A percentile compares a stretch with the other conserved stretches of the same genome.
phyloP scores from a whole-genome alignment of 53 echinoderm and acorn worm genomes.

The Crossaster papposus region DNA sequence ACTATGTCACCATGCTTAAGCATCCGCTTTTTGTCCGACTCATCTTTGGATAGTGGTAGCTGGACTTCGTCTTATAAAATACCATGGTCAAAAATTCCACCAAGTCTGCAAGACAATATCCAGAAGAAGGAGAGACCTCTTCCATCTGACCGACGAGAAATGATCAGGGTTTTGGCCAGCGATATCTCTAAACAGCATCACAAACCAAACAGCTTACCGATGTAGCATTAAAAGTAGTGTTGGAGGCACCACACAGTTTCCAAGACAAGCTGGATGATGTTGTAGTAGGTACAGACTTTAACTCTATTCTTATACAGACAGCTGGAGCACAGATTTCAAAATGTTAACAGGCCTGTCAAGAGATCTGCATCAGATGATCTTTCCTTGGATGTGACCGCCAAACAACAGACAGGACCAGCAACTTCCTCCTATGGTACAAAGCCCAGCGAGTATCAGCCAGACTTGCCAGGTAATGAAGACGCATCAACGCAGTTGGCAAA shows the following conservation, averaged over 20 bases:
- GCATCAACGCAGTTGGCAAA: constrained; percentile 10
- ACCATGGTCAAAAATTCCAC: constrained; percentile 53
- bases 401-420: background rate
- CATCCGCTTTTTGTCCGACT: background rate
- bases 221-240: constrained; percentile 21
- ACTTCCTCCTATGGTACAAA: constrained; percentile 26
- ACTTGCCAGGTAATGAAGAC: constrained; percentile 35
- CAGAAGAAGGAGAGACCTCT: constrained; percentile 51
- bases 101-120: constrained; percentile 11
- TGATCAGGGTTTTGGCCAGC: constrained; percentile 46
- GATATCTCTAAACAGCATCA: constrained; percentile 3
- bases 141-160: constrained; percentile 44
- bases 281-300: too few relatives aligned
- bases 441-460: constrained; percentile 27
- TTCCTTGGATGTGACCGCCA: too few relatives aligned
- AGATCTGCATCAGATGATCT: too few relatives aligned
- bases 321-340: too few relatives aligned
- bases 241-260: constrained; percentile 25
- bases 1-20: background rate
- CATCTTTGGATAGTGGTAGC: background rate
- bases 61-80: constrained; percentile 1
- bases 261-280: too few relatives aligned
- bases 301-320: too few relatives aligned
- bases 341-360: too few relatives aligned
- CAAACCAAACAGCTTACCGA: constrained; percentile 37